Percentiles rank a stretch among this genome's conserved stretches.
phyloP scores from a whole-genome alignment of 2,888 invertebrate genomes.

The Agriopis aurantiaria region DNA sequence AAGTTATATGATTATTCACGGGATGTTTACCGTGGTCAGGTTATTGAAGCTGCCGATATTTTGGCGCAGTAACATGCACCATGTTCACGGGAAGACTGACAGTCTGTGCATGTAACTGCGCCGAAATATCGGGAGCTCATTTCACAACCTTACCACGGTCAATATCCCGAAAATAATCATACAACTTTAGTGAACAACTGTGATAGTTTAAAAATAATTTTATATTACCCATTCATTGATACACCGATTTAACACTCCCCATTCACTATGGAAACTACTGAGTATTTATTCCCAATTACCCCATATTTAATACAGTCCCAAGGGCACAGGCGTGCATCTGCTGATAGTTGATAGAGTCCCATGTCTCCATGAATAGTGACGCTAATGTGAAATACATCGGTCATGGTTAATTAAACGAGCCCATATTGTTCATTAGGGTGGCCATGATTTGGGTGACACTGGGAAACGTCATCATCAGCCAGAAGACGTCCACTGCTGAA shows the following conservation, averaged over 20 bases:
- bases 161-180: too few relatives aligned
- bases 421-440: conserved; percentile 61
- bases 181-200: too few relatives aligned
- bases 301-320: conserved; percentile 18
- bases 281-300: conserved; percentile 31
- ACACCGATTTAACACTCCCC: neutral
- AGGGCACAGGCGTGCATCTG: conserved; percentile 26
- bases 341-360: conserved; percentile 20
- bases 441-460: conserved; percentile 38
- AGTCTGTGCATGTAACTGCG: too few relatives aligned
- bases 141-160: too few relatives aligned
- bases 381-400: conserved; percentile 73
- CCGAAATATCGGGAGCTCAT: too few relatives aligned
- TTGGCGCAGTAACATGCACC: too few relatives aligned
- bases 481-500: neutral
- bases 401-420: conserved; percentile 74
- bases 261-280: conserved; percentile 1
- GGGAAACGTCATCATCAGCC: too few relatives aligned
- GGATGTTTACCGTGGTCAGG: too few relatives aligned
- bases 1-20: too few relatives aligned
- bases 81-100: too few relatives aligned
- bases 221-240: neutral
- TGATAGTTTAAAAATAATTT: neutral
- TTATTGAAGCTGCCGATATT: too few relatives aligned
- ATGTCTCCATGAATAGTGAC: conserved; percentile 63